A percentile compares a stretch with the other conserved stretches of the same genome.
Evolutionary conservation across 2,797 vertebrate genomes (phyloP).

Genomic region (Urosaurus nigricauda): DNA sequence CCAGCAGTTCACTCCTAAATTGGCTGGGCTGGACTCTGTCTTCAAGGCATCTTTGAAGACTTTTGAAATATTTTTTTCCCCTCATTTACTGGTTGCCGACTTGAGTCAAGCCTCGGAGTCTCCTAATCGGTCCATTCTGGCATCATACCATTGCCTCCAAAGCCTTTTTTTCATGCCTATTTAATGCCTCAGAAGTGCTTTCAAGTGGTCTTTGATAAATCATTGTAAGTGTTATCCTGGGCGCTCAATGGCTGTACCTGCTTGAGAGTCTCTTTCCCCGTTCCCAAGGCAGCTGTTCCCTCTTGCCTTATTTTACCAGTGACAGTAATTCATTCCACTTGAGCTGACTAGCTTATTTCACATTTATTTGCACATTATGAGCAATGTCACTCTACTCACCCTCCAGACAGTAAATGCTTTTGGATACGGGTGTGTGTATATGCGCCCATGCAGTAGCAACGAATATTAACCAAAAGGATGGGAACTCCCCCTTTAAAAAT

Average conservation of each 20-base stretch:
- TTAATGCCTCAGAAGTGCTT: constrained; percentile 89
- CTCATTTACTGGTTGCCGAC: constrained; percentile 39
- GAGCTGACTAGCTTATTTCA: constrained; percentile 78
- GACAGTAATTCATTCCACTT: constrained; percentile 81
- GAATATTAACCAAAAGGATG: constrained; percentile 67
- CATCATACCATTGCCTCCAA: constrained; percentile 79
- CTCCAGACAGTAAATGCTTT: constrained; percentile 77
- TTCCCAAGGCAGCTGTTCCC: constrained; percentile 83
- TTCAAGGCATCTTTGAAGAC: constrained; percentile 63
- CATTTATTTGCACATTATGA: constrained; percentile 79
- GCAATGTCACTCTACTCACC: constrained; percentile 78
- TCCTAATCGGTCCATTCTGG: constrained; percentile 69
- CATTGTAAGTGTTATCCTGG: constrained; percentile 84
- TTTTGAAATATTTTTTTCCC: neutral
- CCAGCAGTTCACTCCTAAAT: constrained; percentile 14
- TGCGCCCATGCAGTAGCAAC: constrained; percentile 71
- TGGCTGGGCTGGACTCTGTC: neutral
- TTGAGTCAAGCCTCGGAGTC: constrained; percentile 69
- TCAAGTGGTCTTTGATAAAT: constrained; percentile 93
- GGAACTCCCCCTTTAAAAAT: constrained; percentile 3
- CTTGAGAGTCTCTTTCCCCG: constrained; percentile 68
- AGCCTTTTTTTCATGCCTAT: constrained; percentile 86
- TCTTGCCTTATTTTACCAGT: constrained; percentile 78
- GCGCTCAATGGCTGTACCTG: constrained; percentile 83
- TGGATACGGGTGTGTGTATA: neutral